These are phyloP conservation scores for Lasioglossum marginatum DNA, from an alignment of 2,888 invertebrate species.

Conservation along the genomic window DNA sequence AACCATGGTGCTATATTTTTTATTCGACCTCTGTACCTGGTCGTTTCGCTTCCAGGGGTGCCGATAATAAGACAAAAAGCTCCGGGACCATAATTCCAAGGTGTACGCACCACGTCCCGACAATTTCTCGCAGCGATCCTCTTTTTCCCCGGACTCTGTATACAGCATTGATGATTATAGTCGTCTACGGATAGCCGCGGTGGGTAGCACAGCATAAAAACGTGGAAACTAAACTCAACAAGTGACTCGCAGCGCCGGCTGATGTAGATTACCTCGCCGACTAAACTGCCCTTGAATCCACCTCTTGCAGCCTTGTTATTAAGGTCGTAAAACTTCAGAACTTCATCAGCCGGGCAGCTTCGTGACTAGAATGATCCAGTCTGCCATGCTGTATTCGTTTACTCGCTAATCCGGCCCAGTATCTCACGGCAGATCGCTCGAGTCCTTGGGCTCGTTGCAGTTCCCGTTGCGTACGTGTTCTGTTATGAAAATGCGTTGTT, in stretches of 20 bases:
- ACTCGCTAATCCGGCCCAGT: constrained; percentile 38
- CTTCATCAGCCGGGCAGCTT: constrained; percentile 43
- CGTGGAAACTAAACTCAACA: constrained; percentile 17
- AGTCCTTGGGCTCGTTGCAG: neutral
- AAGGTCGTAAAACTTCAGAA: constrained; percentile 44
- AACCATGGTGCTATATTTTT: no score
- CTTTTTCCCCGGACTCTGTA: neutral
- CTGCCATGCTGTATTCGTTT: neutral
- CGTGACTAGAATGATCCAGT: constrained; percentile 46
- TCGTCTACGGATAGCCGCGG: no score
- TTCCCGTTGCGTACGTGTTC: constrained; percentile 34
- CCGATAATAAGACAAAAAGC: neutral
- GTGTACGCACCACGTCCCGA: neutral
- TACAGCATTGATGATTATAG: neutral
- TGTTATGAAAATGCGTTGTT: constrained; percentile 56
- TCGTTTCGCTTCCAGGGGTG: neutral
- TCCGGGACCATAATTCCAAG: neutral
- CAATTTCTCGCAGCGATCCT: neutral
- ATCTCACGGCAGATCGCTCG: constrained; percentile 55
- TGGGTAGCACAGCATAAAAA: neutral
- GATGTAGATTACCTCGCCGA: neutral
- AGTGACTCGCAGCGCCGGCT: constrained; percentile 13
- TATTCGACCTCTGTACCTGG: neutral
- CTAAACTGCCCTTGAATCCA: constrained; percentile 38
- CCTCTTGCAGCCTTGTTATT: constrained; percentile 20